A percentile compares a stretch with the other conserved stretches of the same genome.
Conservation (phyloP, 1,140 invertebrate genomes). For the Drusus annulatus region DNA sequence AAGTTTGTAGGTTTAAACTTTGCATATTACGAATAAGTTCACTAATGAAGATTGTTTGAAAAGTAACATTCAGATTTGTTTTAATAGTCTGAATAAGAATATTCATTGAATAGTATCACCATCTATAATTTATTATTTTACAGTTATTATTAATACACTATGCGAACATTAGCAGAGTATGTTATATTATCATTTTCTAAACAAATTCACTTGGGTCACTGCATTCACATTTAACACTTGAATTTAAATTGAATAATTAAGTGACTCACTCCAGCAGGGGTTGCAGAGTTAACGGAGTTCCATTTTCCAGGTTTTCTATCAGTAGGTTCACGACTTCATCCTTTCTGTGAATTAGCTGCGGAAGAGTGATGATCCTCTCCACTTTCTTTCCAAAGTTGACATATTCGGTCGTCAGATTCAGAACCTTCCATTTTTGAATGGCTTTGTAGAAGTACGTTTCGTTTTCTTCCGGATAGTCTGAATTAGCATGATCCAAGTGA, state of each 20-base stretch:
- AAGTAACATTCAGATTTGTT: too few relatives aligned
- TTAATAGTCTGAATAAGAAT: too few relatives aligned
- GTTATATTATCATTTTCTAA: too few relatives aligned
- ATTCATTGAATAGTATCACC: too few relatives aligned
- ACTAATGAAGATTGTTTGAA: too few relatives aligned
- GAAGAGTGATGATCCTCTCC: conserved; percentile 80
- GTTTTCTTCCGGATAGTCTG: conserved; percentile 76
- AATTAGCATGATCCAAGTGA: conserved; percentile 78
- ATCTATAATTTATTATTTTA: too few relatives aligned
- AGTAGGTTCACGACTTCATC: conserved; percentile 81
- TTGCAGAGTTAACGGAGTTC: conserved; percentile 82
- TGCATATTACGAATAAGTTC: too few relatives aligned
- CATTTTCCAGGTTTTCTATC: conserved; percentile 79
- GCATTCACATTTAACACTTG: too few relatives aligned
- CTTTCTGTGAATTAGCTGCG: conserved; percentile 85
- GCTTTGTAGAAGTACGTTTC: conserved; percentile 86
- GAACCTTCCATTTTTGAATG: conserved; percentile 88
- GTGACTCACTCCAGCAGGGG: conserved; percentile 86
- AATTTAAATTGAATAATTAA: neutral
- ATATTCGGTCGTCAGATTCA: conserved; percentile 89
- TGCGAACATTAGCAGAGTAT: too few relatives aligned
- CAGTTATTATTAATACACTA: too few relatives aligned
- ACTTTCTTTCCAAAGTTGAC: conserved; percentile 82
- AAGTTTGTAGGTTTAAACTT: too few relatives aligned
- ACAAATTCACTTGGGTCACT: too few relatives aligned